Evolutionary conservation across 2,888 invertebrate genomes (phyloP).

Genomic region (Bellardia bayeri): DNA sequence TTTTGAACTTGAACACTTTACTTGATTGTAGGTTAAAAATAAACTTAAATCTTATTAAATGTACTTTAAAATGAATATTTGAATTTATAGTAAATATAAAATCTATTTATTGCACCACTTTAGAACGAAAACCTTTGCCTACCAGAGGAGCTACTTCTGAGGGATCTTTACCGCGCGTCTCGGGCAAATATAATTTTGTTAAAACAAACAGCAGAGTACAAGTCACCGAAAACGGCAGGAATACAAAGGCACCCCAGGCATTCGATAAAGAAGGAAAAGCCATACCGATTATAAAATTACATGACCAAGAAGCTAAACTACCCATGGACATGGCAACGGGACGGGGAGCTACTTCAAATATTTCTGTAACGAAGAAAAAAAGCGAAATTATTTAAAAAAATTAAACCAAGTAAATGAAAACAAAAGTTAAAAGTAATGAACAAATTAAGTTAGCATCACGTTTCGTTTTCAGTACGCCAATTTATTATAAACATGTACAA

Average conservation of each 20-base stretch:
- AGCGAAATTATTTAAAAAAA: slow-evolving; percentile 48
- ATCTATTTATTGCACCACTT: slow-evolving; percentile 74
- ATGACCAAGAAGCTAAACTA: slow-evolving; percentile 94
- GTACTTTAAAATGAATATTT: background rate
- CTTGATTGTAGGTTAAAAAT: slow-evolving; percentile 5
- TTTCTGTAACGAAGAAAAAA: slow-evolving; percentile 85
- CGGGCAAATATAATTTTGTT: slow-evolving; percentile 89
- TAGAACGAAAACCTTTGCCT: slow-evolving; percentile 87
- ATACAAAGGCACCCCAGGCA: slow-evolving; percentile 89
- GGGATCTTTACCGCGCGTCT: slow-evolving; percentile 89
- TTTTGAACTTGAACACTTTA: slow-evolving; percentile 36
- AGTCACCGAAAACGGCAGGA: slow-evolving; percentile 89
- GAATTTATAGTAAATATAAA: background rate
- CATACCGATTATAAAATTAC: slow-evolving; percentile 94
- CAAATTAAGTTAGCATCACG: background rate
- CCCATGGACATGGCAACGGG: slow-evolving; percentile 94
- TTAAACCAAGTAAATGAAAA: background rate
- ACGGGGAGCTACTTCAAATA: slow-evolving; percentile 93
- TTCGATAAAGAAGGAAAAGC: slow-evolving; percentile 88
- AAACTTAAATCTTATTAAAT: background rate
- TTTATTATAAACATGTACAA: background rate
- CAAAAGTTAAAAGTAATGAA: background rate
- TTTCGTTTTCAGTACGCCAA: background rate
- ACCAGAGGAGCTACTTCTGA: slow-evolving; percentile 87
- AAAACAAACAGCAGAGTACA: slow-evolving; percentile 80